Evolutionary conservation across 2,888 invertebrate species (phyloP).

Genomic region (Calameuta pallipes): DNA sequence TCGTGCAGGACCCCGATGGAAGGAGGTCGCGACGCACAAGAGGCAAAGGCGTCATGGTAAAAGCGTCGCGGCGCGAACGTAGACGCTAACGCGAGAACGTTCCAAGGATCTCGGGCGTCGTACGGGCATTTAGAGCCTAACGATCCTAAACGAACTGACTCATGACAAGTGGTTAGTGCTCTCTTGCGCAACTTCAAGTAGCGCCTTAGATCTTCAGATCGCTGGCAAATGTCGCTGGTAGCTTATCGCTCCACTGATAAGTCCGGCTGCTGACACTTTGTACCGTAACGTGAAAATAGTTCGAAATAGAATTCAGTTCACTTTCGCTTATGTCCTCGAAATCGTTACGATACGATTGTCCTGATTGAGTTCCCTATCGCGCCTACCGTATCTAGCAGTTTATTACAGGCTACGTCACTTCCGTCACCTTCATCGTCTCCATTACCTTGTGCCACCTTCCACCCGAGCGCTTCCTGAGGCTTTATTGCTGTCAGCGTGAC

Average conservation of each 20-base stretch:
- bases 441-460: neutral
- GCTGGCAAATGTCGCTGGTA: neutral
- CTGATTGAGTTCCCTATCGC: neutral
- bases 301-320: neutral
- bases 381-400: neutral
- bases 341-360: neutral
- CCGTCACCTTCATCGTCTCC: constrained; percentile 1
- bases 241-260: neutral
- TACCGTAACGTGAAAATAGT: neutral
- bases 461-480: neutral
- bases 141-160: constrained; percentile 7
- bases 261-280: neutral
- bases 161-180: neutral
- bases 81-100: neutral
- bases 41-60: neutral
- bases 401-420: neutral
- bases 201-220: neutral
- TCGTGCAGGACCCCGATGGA: neutral
- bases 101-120: neutral
- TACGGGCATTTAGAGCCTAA: neutral
- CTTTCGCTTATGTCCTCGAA: constrained; percentile 5
- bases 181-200: neutral
- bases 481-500: neutral
- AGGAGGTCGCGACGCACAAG: neutral
- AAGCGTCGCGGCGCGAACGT: neutral